Conservation (phyloP, 2,113 vertebrate genomes). For the Odocoileus hemionus region DNA sequence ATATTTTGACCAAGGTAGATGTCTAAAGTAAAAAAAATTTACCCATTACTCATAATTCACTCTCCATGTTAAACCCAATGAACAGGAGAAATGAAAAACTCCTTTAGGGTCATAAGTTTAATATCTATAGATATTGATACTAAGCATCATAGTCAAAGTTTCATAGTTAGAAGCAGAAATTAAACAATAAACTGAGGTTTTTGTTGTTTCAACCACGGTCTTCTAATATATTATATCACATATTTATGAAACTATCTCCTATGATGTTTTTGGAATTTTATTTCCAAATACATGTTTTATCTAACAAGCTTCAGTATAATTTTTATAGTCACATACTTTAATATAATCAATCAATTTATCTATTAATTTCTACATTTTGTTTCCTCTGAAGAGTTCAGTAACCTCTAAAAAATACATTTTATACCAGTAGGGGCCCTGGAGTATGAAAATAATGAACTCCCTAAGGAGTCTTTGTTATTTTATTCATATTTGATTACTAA, state of each 20-base stretch:
- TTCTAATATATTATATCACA: not conserved
- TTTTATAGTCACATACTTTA: conserved; percentile 29
- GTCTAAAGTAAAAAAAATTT: not conserved
- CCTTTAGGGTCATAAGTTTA: not conserved
- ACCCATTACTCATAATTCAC: not conserved
- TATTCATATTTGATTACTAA: conserved; percentile 43
- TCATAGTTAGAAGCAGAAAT: not conserved
- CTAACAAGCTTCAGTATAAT: not conserved
- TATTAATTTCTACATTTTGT: conserved; percentile 21
- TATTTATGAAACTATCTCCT: conserved; percentile 5
- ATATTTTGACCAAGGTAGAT: not conserved
- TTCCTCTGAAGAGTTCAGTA: conserved; percentile 26
- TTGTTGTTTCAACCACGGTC: not conserved
- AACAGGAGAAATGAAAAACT: not conserved
- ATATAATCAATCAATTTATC: conserved; percentile 26
- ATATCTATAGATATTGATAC: not conserved
- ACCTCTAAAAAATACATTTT: conserved; percentile 45
- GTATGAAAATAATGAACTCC: conserved; percentile 37
- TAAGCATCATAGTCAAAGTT: not conserved
- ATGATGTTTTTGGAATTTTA: conserved; percentile 14
- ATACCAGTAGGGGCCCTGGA: not conserved
- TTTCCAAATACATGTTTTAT: not conserved
- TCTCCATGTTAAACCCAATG: not conserved
- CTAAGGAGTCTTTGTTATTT: conserved; percentile 24
- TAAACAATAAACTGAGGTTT: not conserved